Base-by-base conservation (phyloP, 2,113 vertebrate genomes). In the Sminthopsis crassicaudata region DNA sequence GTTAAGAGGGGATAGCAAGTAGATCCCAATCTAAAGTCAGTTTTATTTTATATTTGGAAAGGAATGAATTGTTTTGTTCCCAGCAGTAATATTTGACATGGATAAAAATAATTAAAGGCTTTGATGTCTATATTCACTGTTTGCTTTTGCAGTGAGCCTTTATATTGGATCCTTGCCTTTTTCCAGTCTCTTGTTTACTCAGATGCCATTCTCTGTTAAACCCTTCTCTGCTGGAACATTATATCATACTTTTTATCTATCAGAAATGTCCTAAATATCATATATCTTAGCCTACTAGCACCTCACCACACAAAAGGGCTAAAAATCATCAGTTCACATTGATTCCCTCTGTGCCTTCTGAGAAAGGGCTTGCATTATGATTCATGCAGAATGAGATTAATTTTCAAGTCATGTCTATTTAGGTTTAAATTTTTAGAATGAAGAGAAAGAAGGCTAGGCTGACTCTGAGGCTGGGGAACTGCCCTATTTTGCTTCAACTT, bases 31-130 rank as follows among this genome's bases (percentile, higher is more conserved):
- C 6, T 19, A 46, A 91, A 91, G 5, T 88, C 90, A 0, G 46
- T 46, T 90, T 89, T 60, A 53, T 48, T 91, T 95, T 92, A 91
- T n/a, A 23, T 60, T 67, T 53, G 89, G 30, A 89, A 92, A 91
- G 8, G 19, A 1, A 51, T 30, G 52, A 5, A 5, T 30, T 1
- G 55, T 16, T 42, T 10, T 88, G 88, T 52, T 6, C 7, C 7
- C 26, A 84, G 2, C 30, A 50, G 4, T 91, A 50, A 90, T 26
- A 90, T 90, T n/a, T 93, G 19, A 46, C 27, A 57, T 55, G 48
- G 48, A 11, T 48, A 50, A 60, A 95, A 92, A 3, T 2, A 89
- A 51, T 51, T 51, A 22, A 2, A 90, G 89, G 3, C 51, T 92
- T 93, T 52, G 30, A 53, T 46, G 22, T 48, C n/a, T 50, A 84